Base-by-base conservation (phyloP, 1,140 invertebrate genomes). In the Eriocheir sinensis region DNA sequence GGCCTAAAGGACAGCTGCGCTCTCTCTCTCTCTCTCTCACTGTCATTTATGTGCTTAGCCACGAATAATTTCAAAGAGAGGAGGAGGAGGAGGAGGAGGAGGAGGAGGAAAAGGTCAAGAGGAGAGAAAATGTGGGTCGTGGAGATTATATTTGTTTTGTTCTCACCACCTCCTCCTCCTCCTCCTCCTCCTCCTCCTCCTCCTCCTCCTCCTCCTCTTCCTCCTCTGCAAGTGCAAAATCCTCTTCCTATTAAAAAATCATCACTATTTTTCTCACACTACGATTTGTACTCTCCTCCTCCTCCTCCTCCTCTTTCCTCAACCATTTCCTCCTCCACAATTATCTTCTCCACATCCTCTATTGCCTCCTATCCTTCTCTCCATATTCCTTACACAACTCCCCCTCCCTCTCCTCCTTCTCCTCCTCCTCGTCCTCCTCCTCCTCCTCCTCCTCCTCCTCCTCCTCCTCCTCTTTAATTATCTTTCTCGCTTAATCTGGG, bases 171-270 rank as follows among this genome's bases (percentile, higher is more conserved):
- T 60, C 53, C 53, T 60, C 53, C 21, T 60, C 21, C 8, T 60
- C 53, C 53, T 8, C 53, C 53, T 8, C 53, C 53, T 8, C 53
- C 53, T 60, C 53, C 53, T 60, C 53, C 53, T 60, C 53, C 53
- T 60, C 53, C 53, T 60, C 53, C 60, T 72, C 60, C 60, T 72
- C 60, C 60, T 72, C 60, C 60, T 72, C 60, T n/a, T 72, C 60
- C 60, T 72, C 60, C 60, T 72, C 60, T n/a, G n/a, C n/a, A n/a
- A n/a, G n/a, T n/a, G n/a, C n/a, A n/a, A n/a, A n/a, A n/a, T 72
- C 60, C 60, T 72, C 60, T n/a, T 72, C 60, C 60, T 72, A n/a
- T n/a, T n/a, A n/a, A n/a, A n/a, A n/a, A n/a, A n/a, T n/a, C n/a
- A n/a, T n/a, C n/a, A n/a, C n/a, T n/a, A n/a, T n/a, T n/a, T n/a